These are phyloP conservation scores for Callipepla californica DNA, from an alignment of 2,113 vertebrate genomes.

Conservation along the genomic window DNA sequence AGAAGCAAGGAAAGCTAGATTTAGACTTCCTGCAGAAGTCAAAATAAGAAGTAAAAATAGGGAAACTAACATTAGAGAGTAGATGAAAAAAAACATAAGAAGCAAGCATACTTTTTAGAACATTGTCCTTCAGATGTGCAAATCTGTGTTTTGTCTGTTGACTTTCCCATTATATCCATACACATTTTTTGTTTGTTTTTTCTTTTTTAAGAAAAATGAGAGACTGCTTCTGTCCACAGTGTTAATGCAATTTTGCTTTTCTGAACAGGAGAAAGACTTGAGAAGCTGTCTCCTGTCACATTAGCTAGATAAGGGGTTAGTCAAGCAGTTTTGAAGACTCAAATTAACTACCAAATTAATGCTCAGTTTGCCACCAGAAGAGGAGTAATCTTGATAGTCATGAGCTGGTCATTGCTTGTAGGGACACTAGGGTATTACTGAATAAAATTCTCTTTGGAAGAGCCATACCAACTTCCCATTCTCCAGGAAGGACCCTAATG, in stretches of 20 bases:
- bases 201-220: neutral
- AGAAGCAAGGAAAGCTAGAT: constrained; percentile 30
- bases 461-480: neutral
- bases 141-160: neutral
- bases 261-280: neutral
- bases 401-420: neutral
- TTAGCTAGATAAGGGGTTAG: neutral
- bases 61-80: constrained; percentile 22
- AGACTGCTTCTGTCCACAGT: neutral
- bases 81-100: neutral
- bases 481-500: neutral
- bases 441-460: neutral
- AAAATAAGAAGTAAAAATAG: constrained; percentile 61
- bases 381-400: neutral
- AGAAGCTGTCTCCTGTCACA: neutral
- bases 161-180: neutral
- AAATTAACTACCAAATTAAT: neutral
- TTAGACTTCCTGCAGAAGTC: constrained; percentile 10
- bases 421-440: neutral
- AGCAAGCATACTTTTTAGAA: neutral
- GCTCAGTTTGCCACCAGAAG: neutral
- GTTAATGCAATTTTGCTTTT: neutral
- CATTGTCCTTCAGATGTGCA: neutral
- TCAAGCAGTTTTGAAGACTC: neutral
- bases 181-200: neutral